Evolutionary conservation across 2,888 invertebrate genomes (phyloP).

Genomic region (Agrochola macilenta): DNA sequence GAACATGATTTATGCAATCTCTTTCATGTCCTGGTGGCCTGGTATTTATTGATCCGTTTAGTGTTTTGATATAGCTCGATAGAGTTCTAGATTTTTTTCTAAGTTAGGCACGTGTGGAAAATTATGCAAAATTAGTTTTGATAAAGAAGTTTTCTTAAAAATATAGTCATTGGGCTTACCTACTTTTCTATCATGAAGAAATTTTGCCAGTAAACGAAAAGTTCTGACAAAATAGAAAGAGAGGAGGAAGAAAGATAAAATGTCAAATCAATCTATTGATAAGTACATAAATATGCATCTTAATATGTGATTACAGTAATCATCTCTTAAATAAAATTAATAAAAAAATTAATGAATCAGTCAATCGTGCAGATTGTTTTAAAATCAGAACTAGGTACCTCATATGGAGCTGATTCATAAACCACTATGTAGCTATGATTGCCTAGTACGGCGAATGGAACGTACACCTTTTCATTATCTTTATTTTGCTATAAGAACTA

Average conservation of each 20-base stretch:
- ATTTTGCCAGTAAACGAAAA: neutral
- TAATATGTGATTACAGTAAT: neutral
- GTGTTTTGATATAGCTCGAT: neutral
- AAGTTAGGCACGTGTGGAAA: neutral
- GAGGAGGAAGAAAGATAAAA: too few species aligned
- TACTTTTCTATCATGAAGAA: neutral
- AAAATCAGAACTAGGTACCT: conserved; percentile 10
- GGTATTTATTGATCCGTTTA: conserved; percentile 34
- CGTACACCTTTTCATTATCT: neutral
- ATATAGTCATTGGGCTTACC: neutral
- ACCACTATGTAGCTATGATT: neutral
- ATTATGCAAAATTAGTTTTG: neutral
- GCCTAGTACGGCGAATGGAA: conserved; percentile 6
- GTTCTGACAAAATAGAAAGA: neutral
- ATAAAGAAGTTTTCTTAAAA: neutral
- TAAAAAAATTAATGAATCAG: neutral
- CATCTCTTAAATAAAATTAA: neutral
- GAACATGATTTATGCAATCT: conserved; percentile 44
- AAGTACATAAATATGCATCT: neutral
- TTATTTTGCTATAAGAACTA: neutral
- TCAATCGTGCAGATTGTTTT: neutral
- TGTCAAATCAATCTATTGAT: neutral
- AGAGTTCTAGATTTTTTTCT: conserved; percentile 12
- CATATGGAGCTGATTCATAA: conserved; percentile 26
- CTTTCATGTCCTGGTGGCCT: conserved; percentile 53